Percentiles rank a stretch among this genome's conserved stretches.
phyloP scores from a whole-genome alignment of 2,797 vertebrate species.

The Premnoplex brunnescens region DNA sequence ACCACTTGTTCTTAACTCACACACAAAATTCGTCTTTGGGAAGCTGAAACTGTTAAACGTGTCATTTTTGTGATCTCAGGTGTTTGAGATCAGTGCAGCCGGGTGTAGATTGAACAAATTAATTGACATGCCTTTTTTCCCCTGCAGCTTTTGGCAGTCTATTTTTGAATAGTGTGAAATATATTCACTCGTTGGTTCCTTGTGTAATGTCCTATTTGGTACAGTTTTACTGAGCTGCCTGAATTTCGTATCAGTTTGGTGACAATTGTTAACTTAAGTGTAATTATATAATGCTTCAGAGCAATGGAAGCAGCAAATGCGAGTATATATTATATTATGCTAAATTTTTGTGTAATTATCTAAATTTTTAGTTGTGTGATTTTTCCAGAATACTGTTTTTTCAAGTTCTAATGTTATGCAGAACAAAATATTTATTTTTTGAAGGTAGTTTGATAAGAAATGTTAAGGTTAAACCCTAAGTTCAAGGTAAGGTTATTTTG shows the following conservation, averaged over 20 bases:
- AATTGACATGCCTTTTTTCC: neutral
- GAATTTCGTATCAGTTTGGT: neutral
- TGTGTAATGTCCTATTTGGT: neutral
- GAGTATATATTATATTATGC: neutral
- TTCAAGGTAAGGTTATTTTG: constrained; percentile 36
- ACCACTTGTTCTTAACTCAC: neutral
- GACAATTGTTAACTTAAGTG: neutral
- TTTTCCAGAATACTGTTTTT: neutral
- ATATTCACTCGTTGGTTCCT: neutral
- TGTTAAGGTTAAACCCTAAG: neutral
- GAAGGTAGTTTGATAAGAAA: neutral
- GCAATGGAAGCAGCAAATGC: neutral
- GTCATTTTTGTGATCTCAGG: neutral
- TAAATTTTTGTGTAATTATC: neutral
- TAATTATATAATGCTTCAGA: neutral
- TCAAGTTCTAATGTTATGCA: neutral
- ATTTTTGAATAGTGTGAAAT: neutral
- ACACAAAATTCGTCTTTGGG: neutral
- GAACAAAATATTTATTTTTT: neutral
- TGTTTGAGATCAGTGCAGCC: neutral
- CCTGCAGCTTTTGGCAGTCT: neutral
- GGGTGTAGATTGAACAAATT: neutral
- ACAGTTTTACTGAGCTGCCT: neutral
- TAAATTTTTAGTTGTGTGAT: neutral
- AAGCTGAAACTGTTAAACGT: neutral